Evolutionary conservation across 2,888 invertebrate species (phyloP), one percentile per base, ranked within the genome.

Genomic region (Cantharis lateralis): DNA sequence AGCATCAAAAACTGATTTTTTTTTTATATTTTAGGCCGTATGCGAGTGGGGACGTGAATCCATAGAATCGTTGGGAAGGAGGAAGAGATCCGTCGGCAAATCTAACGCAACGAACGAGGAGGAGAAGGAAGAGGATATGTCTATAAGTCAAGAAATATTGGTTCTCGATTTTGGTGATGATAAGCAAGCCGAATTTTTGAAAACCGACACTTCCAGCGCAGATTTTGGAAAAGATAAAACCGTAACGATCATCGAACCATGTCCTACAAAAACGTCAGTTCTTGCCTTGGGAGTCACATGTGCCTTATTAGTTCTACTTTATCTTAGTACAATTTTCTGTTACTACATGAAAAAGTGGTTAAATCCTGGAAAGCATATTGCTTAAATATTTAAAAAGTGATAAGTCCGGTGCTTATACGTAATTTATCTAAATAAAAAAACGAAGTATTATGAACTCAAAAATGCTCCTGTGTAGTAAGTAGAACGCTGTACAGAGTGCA

Each of bases 311-410:
- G 93, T 97, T 72, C 91, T 97, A 75, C 92, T 97, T 74, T 97
- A 97, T 90, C 93, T 97, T 84, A 96, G 96, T 84, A 97, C 96
- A 71, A 91, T 97, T 84, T 96, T 96, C 91, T 96, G 95, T 89
- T 96, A 96, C 89, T 96, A 95, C 90, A 96, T 96, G 94, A 95
- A 95, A 88, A 96, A 96, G 88, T 96, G 96, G 96, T 91, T 96
- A 87, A 91, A 93, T 82, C 96, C 96, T 13, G 93, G 94, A 84
- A 96, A 96, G 88, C 94, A 94, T 88, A 92, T 95, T 90, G 91
- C 92, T 85, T 93, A 90, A 20, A 32, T 26, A 62, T 77, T 70
- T 9, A 70, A 16, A 74, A 76, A 68, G 72, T 70, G 70, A 71
- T 48, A 70, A 69, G 71, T 78, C 48, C 71, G 78, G 78, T 76